Evolutionary conservation across 2,888 invertebrate species (phyloP), one percentile per base, ranked within the genome.

Genomic region (Stramonita haemastoma): DNA sequence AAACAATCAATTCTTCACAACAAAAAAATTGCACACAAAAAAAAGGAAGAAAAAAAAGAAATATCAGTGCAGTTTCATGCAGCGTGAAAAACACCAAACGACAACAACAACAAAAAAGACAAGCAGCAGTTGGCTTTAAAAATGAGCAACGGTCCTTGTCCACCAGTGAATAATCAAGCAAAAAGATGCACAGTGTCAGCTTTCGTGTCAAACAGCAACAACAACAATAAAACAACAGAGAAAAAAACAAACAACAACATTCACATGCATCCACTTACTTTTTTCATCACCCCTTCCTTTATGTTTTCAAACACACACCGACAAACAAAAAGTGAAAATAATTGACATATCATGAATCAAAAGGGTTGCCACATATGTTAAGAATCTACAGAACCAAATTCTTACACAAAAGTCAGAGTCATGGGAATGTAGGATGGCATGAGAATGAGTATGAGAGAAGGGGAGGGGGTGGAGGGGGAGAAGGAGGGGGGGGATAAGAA

Each of bases 181-280:
- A 83, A 85, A 56, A 85, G 57, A 85, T 32, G 15, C 84, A 84
- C 84, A 85, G 84, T 34, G 56, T 34, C 83, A 84, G 56, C 83
- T 1, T n/a, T 56, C 32, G 79, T 46, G 46, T 46, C 32, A 36
- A 32, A n/a, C 26, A 79, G 34, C 34, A 32, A 26, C 73, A 73
- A 26, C 22, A 32, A 34, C 17, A 15, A 32, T 81, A 15, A 22
- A 46, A n/a, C n/a, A n/a, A n/a, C n/a, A 46, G 46, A 46, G 46
- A 46, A 46, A 46, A 46, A 46, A 46, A 46, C 2, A 2, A 46
- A 46, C 2, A 26, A 79, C 4, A 29, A 46, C 70, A 79, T n/a
- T 56, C 73, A 60, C 83, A 88, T 66, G 88, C 84, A 26, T 60
- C 15, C 79, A 88, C 88, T 88, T 84, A 88, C 88, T 88, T 84